phyloP scores from a whole-genome alignment of 2,888 invertebrate species.

The Oasisia sp. region DNA sequence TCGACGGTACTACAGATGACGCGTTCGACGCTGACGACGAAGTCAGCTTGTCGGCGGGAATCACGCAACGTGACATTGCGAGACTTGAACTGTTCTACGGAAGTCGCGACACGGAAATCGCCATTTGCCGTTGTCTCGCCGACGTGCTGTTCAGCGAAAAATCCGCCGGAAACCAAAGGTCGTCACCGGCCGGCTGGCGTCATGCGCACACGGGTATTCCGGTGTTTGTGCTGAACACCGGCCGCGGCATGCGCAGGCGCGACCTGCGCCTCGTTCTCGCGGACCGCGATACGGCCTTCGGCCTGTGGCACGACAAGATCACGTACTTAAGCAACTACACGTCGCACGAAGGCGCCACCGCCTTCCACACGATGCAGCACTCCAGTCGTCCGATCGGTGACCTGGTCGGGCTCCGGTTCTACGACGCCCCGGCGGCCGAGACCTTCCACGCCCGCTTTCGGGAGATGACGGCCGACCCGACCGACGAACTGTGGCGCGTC shows the following conservation, averaged over 20 bases:
- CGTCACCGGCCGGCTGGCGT: conserved; percentile 23
- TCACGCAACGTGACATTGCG: conserved; percentile 21
- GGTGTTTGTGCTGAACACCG: conserved; percentile 38
- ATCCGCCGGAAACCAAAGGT: background rate
- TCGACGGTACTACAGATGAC: background rate
- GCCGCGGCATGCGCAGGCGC: conserved; percentile 25
- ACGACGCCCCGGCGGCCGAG: background rate
- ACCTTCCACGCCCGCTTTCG: background rate
- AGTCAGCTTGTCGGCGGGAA: background rate
- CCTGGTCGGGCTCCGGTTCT: background rate
- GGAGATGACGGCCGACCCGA: conserved; percentile 1
- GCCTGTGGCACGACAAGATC: conserved; percentile 5
- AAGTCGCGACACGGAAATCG: conserved; percentile 28
- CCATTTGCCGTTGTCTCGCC: conserved; percentile 33
- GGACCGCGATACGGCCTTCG: background rate
- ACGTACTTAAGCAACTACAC: conserved; percentile 13
- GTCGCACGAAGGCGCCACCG: background rate
- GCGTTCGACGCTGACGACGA: background rate
- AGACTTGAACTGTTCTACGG: conserved; percentile 38
- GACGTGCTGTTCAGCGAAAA: conserved; percentile 28
- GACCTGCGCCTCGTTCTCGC: conserved; percentile 13
- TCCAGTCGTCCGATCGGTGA: background rate
- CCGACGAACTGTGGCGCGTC: background rate
- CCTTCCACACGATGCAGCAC: background rate
- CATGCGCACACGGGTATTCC: conserved; percentile 38